Evolutionary conservation across 1,140 invertebrate genomes (phyloP).

Genomic region (Pantala flavescens): DNA sequence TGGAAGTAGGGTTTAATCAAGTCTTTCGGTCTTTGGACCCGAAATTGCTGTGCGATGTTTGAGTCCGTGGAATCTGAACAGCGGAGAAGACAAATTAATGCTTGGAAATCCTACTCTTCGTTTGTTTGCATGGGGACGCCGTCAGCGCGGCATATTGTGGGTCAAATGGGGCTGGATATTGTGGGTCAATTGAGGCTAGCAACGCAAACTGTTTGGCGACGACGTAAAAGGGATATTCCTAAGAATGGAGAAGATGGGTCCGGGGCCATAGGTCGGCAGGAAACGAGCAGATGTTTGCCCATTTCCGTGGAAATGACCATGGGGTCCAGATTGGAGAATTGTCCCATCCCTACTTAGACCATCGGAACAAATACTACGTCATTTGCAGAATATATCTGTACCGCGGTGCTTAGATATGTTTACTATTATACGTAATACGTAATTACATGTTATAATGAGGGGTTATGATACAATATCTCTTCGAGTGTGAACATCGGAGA

Average conservation of each 20-base stretch:
- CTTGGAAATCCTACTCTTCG: neutral
- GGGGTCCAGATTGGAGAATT: too few relatives aligned
- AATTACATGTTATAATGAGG: too few relatives aligned
- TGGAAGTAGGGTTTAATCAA: neutral
- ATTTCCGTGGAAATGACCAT: too few relatives aligned
- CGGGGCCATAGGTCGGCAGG: too few relatives aligned
- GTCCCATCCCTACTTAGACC: too few relatives aligned
- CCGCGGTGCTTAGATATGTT: too few relatives aligned
- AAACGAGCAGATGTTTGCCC: too few relatives aligned
- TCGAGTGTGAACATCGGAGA: too few relatives aligned
- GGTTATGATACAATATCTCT: too few relatives aligned
- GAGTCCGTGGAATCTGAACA: neutral
- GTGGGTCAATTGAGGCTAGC: neutral
- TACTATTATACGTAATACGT: too few relatives aligned
- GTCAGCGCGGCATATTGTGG: neutral
- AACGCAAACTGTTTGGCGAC: neutral
- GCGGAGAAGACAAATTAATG: neutral
- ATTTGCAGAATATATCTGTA: too few relatives aligned
- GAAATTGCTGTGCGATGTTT: neutral
- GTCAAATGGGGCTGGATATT: neutral
- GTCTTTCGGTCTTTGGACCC: neutral
- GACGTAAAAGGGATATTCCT: neutral
- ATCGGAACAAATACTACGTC: too few relatives aligned
- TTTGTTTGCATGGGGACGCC: neutral
- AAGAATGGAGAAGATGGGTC: neutral